phyloP scores from a whole-genome alignment of 2,888 invertebrate genomes.

The Mongoloraphidia duomilia region DNA sequence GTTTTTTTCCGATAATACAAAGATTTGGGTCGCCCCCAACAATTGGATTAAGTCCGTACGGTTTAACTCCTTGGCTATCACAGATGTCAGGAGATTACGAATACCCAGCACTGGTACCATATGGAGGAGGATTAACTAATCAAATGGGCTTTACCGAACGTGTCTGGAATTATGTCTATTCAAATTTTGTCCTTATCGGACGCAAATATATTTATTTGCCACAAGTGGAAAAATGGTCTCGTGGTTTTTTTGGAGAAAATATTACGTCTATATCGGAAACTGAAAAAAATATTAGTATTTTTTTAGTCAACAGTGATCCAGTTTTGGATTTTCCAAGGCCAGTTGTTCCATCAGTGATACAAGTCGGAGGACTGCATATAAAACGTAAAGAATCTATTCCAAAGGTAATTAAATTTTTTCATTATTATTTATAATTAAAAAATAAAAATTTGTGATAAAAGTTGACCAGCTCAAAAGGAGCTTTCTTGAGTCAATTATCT shows the following conservation, averaged over 20 bases:
- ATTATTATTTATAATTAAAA: too few species aligned
- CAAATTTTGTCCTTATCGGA: background rate
- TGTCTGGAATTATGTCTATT: conserved; percentile 2
- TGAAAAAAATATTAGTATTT: conserved; percentile 18
- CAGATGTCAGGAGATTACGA: background rate
- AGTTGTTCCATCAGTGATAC: conserved; percentile 25
- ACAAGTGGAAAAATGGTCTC: conserved; percentile 3
- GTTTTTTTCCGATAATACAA: conserved; percentile 5
- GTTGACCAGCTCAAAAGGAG: too few species aligned
- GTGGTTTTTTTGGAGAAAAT: conserved; percentile 5
- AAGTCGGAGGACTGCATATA: conserved; percentile 25
- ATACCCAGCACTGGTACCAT: conserved; percentile 1
- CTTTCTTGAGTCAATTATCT: too few species aligned
- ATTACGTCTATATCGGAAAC: conserved; percentile 8
- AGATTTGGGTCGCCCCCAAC: conserved; percentile 5
- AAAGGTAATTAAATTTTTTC: conserved; percentile 15
- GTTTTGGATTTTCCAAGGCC: conserved; percentile 21
- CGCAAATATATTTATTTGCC: conserved; percentile 1
- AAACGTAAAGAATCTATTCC: conserved; percentile 18
- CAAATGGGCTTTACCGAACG: conserved; percentile 7
- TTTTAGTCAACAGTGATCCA: conserved; percentile 22
- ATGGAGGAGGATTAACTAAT: conserved; percentile 1
- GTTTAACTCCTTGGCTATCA: background rate
- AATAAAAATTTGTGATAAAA: too few species aligned
- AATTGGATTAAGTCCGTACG: conserved; percentile 4